Evolutionary conservation across 2,888 invertebrate genomes (phyloP), one percentile per base, ranked within the genome.

Genomic region (Himalopsyche tibetana): DNA sequence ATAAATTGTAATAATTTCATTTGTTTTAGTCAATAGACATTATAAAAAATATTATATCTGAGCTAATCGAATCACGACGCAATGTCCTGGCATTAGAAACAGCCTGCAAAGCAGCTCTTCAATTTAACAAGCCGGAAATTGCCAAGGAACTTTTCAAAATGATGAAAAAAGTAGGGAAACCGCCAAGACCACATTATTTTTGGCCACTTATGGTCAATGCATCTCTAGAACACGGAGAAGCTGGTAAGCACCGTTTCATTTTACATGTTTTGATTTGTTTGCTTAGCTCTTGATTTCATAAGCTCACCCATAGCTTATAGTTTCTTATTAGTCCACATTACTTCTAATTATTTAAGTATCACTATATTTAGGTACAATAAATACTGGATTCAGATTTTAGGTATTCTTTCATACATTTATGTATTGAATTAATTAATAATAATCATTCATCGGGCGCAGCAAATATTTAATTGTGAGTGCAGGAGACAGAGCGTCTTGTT

Each of bases 121-220:
- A 92, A 85, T 89, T 90, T 11, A 92, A 91, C 51, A 93, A 93
- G 87, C 90, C 91, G 0, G 92, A 93, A 0, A 88, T 93, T 4
- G 93, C 94, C 0, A 88, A 93, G 55, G 91, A 91, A 69, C 86
- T 94, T 89, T 92, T 95, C 80, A 90, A 90, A 0, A 89, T 91
- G 8, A 93, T 94, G 92, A 91, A 92, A 82, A 90, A 91, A 36
- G 84, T 91, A 0, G 91, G 91, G 0, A 89, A 93, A 88, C 90
- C 92, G 0, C 19, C 94, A 5, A 92, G 95, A 19, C 92, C 95
- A 0, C 95, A 96, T 89, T 96, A 94, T 90, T 95, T 95, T 90
- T 95, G 95, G 95, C 95, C 95, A 0, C 90, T 95, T 83, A 87
- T 96, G 80, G 82, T 95, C 36, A 91, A 93, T 2, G 91, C 91